These are phyloP conservation scores for Drosophila santomea DNA, from an alignment of 1,140 invertebrate species.

Conservation along the genomic window DNA sequence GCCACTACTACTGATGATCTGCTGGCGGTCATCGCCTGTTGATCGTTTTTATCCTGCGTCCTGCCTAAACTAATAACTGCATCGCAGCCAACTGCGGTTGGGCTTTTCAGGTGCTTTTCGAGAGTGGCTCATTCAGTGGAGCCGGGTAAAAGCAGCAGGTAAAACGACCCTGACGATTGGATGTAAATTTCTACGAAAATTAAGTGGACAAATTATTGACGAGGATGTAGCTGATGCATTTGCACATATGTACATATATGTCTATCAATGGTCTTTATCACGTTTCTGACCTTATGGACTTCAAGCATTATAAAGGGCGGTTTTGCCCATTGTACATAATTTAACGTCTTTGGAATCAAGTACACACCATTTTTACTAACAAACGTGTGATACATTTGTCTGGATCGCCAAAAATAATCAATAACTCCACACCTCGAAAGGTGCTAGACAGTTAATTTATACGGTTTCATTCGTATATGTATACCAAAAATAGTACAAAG, in stretches of 20 bases:
- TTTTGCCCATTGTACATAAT: not conserved
- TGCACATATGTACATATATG: not conserved
- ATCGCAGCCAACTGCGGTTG: slow-evolving; percentile 49
- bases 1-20: slow-evolving; percentile 49
- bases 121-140: slow-evolving; percentile 34
- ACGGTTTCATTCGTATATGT: slow-evolving; percentile 19
- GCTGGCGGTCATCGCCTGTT: slow-evolving; percentile 41
- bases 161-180: slow-evolving; percentile 26
- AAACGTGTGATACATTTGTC: slow-evolving; percentile 20
- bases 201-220: slow-evolving; percentile 3
- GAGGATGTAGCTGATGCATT: slow-evolving; percentile 25
- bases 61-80: slow-evolving; percentile 73
- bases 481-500: slow-evolving; percentile 48
- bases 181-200: slow-evolving; percentile 44
- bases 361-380: not conserved
- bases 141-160: slow-evolving; percentile 19
- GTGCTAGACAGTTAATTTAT: slow-evolving; percentile 55
- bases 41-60: slow-evolving; percentile 39
- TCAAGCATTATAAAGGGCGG: no score
- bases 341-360: not conserved
- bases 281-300: no score
- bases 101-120: slow-evolving; percentile 67
- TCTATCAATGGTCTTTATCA: no score
- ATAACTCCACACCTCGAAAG: slow-evolving; percentile 32
- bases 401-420: slow-evolving; percentile 3